Base-by-base conservation (phyloP, 2,888 invertebrate genomes). In the Meliscaeva auricollis region DNA sequence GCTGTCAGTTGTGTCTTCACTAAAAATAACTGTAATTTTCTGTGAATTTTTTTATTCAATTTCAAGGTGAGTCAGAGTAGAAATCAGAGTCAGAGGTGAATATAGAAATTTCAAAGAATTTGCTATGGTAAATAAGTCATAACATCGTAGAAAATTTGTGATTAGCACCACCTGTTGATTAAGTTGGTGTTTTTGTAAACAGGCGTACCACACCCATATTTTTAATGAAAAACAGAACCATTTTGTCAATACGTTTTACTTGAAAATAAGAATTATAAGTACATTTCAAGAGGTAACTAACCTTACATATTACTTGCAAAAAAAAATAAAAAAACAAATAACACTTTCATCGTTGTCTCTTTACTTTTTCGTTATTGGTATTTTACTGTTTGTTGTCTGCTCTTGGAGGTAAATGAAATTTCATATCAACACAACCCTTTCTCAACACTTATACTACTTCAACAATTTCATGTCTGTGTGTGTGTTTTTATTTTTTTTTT, bases 381-480 rank as follows among this genome's bases (percentile, higher is more conserved):
- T 64, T 32, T 48, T 50, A 30, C 30, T 9, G 15, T 32, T 6
- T 32, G 22, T n/a, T 22, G 17, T 66, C 11, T 13, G 3, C 30
- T 70, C 41, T 73, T 38, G 38, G 69, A 32, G 66, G 50, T 66
- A 66, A 66, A 80, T 60, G 52, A 80, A 72, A 80, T 72, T 54
- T 41, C 58, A 30, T 46, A 76, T 75, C 69, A 84, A 60, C 75
- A 66, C 66, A 72, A 84, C 84, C 79, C 84, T 84, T 84, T 84
- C 80, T 72, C 84, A 72, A 54, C 69, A 75, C 44, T 48, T 44
- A 76, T 46, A 75, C 69, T 38, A 75, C 69, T 46, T 22, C 5
- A 62, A 70, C 54, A 46, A 38, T n/a, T n/a, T n/a, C n/a, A n/a
- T n/a, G n/a, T n/a, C n/a, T n/a, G n/a, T n/a, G n/a, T n/a, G n/a